Conservation (phyloP, 2,113 vertebrate genomes). For the Nicator chloris region DNA sequence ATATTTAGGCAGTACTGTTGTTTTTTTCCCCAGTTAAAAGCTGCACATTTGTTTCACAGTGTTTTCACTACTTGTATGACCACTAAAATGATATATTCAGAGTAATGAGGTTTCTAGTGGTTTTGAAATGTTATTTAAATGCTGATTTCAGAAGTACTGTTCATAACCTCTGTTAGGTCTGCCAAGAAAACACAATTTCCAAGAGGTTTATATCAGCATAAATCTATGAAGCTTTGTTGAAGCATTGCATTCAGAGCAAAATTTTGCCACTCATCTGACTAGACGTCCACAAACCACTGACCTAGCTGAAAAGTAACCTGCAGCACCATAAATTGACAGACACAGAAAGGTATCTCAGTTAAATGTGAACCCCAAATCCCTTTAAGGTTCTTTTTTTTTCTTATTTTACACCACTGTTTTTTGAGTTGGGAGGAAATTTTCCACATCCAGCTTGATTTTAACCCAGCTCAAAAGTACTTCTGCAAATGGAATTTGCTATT, state of each 20-base stretch:
- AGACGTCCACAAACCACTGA: neutral
- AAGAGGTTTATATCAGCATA: neutral
- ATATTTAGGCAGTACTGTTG: neutral
- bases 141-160: constrained; percentile 34
- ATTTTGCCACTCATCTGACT: neutral
- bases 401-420: neutral
- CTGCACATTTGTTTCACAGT: neutral
- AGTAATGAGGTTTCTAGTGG: constrained; percentile 22
- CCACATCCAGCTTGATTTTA: neutral
- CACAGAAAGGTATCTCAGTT: neutral
- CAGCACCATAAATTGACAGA: neutral
- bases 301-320: neutral
- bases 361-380: neutral
- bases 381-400: neutral
- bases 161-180: neutral
- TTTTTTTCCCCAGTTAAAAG: neutral
- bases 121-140: constrained; percentile 56
- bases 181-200: constrained; percentile 12
- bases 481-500: neutral
- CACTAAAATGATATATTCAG: neutral
- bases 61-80: constrained; percentile 1
- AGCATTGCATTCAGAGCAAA: neutral
- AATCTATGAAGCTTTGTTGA: neutral
- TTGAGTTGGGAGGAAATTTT: neutral
- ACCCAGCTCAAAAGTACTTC: neutral